A percentile compares a stretch with the other conserved stretches of the same genome.
Evolutionary conservation across 2,888 invertebrate species (phyloP).

Genomic region (Acanthosepion lycidas): DNA sequence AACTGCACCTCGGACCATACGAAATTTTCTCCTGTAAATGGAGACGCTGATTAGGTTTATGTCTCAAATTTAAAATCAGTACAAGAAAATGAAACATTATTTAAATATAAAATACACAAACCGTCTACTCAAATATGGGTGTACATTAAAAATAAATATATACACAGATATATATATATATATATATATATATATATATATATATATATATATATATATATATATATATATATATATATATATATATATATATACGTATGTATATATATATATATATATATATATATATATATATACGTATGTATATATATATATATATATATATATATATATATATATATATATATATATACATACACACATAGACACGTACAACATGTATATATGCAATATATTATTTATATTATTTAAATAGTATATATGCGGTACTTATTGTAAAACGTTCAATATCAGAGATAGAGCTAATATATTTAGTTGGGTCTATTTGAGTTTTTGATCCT

Average conservation of each 20-base stretch:
- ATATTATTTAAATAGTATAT: too few species aligned
- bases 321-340: not conserved
- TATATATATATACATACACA: not conserved
- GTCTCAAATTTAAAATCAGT: too few species aligned
- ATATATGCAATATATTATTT: not conserved
- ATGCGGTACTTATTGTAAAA: too few species aligned
- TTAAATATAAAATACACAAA: not conserved
- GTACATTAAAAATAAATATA: not conserved
- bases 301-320: not conserved
- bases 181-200: not conserved
- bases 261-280: not conserved
- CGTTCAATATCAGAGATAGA: too few species aligned
- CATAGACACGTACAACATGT: too few species aligned
- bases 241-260: not conserved
- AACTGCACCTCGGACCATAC: too few species aligned
- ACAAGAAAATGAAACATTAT: too few species aligned
- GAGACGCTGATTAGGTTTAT: too few species aligned
- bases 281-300: not conserved
- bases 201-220: not conserved
- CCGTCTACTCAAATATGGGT: not conserved
- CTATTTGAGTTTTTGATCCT: too few species aligned
- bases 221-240: not conserved
- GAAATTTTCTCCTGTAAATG: too few species aligned
- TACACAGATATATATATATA: not conserved
- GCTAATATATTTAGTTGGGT: too few species aligned